Conservation (phyloP, 2,888 invertebrate genomes). For the Tenthredo livida region DNA sequence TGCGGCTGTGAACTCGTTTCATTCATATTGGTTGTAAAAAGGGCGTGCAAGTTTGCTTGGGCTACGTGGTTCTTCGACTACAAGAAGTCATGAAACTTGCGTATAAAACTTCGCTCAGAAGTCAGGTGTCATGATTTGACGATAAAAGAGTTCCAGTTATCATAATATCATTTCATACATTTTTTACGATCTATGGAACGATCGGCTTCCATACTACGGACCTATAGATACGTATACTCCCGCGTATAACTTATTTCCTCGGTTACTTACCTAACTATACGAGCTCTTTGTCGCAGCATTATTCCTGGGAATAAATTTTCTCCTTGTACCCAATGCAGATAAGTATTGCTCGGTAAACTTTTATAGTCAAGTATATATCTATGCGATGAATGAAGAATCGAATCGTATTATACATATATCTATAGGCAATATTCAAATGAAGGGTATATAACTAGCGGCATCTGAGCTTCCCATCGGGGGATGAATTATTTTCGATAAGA, state of each 20-base stretch:
- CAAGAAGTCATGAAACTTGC: constrained; percentile 41
- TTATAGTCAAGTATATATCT: neutral
- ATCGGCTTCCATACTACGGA: neutral
- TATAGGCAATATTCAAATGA: neutral
- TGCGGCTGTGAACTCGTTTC: constrained; percentile 30
- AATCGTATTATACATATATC: neutral
- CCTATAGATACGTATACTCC: neutral
- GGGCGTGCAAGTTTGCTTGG: constrained; percentile 12
- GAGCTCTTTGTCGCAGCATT: neutral
- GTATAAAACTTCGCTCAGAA: constrained; percentile 42
- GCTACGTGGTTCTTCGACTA: constrained; percentile 23
- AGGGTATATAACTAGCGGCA: neutral
- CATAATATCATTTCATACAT: neutral
- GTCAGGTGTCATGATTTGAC: constrained; percentile 23
- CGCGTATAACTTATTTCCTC: neutral
- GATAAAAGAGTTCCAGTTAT: constrained; percentile 47
- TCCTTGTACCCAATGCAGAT: neutral
- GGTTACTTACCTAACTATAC: neutral
- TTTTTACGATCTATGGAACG: constrained; percentile 28
- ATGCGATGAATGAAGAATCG: neutral
- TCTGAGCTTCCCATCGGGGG: neutral
- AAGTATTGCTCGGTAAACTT: neutral
- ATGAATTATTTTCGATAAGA: neutral
- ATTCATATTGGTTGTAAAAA: constrained; percentile 55
- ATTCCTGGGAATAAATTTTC: neutral